Base-by-base conservation (phyloP, 2,797 vertebrate species). In the Chelidonichthys spinosus region DNA sequence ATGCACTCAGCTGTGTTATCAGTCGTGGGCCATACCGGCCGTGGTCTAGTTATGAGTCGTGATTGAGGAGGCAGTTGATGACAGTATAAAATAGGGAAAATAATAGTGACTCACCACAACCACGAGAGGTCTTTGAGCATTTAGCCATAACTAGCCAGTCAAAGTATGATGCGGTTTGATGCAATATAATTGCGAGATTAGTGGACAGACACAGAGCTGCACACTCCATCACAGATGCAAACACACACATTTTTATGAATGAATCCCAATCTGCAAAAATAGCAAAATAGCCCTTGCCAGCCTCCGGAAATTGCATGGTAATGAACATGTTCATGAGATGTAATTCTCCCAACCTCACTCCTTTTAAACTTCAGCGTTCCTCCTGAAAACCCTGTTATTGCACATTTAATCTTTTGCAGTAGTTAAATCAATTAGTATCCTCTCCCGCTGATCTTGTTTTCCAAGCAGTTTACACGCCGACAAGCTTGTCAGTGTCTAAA, bases 401-500 rank as follows among this genome's bases (percentile, higher is more conserved):
- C 50, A 68, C 76, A 76, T 77, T 87, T 87, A 81, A 74, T 79
- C 65, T 71, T 79, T 79, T 63, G 59, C 80, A 61, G 66, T 62
- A 49, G 40, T 79, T 79, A 83, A 82, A 83, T 74, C 64, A 78
- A 69, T 89, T 82, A 78, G 61, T 33, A 46, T 83, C 76, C 52
- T 74, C 69, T 83, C 80, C 63, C 0, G 44, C 69, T 83, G 81
- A 83, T 89, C 84, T 86, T 79, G 76, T 89, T 92, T 90, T 85
- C 84, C 53, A 44, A 69, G 67, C 69, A 49, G 78, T 87, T 88
- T 85, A 64, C 80, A 66, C 74, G 58, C 74, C 62, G 85, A 77
- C 66, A 72, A 72, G 65, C 73, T 79, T 72, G 47, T 61, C 59
- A 61, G 56, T 37, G 44, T 84, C n/a, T 49, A 43, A 83, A 81